These are phyloP conservation scores for Caenorhabditis angaria DNA, from an alignment of 2,888 invertebrate species.

Conservation along the genomic window DNA sequence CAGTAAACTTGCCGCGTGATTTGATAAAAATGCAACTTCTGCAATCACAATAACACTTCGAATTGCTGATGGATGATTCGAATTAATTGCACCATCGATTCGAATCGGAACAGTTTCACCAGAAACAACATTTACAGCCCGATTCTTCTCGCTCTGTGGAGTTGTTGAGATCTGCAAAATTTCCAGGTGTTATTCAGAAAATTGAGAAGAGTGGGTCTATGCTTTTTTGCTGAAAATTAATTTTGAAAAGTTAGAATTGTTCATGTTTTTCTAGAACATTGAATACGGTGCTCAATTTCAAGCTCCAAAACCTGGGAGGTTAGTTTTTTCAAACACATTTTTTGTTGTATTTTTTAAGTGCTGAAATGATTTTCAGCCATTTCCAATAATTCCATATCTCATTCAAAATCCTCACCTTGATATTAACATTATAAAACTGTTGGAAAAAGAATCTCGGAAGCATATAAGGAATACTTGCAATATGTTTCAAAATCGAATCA, in stretches of 20 bases:
- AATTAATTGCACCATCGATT: constrained; percentile 43
- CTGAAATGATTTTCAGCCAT: background rate
- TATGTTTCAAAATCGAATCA: constrained; percentile 20
- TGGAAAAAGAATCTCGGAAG: constrained; percentile 53
- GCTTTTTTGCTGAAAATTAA: too few species aligned
- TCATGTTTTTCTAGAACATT: too few species aligned
- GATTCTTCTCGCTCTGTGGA: constrained; percentile 27
- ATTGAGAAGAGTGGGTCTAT: too few species aligned
- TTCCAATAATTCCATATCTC: too few species aligned
- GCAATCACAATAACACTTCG: constrained; percentile 33
- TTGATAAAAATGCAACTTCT: constrained; percentile 14
- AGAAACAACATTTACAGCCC: constrained; percentile 4
- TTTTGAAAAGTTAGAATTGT: too few species aligned
- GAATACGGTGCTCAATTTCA: too few species aligned
- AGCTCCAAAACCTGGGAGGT: too few species aligned
- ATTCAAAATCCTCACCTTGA: constrained; percentile 44
- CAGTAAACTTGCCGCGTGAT: constrained; percentile 11
- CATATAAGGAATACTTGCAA: constrained; percentile 36
- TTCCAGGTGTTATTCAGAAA: too few species aligned
- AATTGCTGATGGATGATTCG: constrained; percentile 29
- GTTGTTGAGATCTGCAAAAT: constrained; percentile 41
- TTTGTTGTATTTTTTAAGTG: background rate
- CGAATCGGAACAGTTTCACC: constrained; percentile 40
- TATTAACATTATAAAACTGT: constrained; percentile 34
- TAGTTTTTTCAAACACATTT: too few species aligned